These are phyloP conservation scores for Ditula angustiorana DNA, from an alignment of 2,888 invertebrate species.

Conservation along the genomic window DNA sequence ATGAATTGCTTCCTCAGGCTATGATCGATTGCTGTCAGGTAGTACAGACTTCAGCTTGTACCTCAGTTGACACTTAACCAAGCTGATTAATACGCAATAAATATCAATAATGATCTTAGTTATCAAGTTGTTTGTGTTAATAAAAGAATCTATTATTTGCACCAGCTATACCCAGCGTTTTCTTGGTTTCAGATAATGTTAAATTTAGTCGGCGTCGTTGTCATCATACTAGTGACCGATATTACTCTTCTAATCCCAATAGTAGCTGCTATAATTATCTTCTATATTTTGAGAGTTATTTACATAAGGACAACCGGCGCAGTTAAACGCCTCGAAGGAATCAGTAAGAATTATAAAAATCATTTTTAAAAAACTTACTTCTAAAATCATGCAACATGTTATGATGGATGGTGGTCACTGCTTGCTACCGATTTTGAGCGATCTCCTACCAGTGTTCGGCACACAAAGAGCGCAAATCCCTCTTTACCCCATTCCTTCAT, in stretches of 20 bases:
- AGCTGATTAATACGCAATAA: too few relatives aligned
- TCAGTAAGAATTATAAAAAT: slow-evolving; percentile 81
- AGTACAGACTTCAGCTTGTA: slow-evolving; percentile 17
- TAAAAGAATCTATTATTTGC: too few relatives aligned
- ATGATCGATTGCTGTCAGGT: slow-evolving; percentile 89
- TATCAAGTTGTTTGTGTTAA: background rate
- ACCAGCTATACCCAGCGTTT: too few relatives aligned
- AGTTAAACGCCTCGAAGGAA: slow-evolving; percentile 88
- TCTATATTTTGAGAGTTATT: slow-evolving; percentile 86
- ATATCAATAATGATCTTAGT: background rate
- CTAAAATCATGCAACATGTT: too few relatives aligned
- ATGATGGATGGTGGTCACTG: too few relatives aligned
- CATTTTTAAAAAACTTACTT: too few relatives aligned
- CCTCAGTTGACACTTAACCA: too few relatives aligned
- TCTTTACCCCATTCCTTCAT: too few relatives aligned
- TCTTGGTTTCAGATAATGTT: slow-evolving; percentile 88
- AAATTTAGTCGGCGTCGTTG: slow-evolving; percentile 90
- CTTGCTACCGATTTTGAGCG: too few relatives aligned
- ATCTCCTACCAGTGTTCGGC: too few relatives aligned
- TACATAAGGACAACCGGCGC: slow-evolving; percentile 90
- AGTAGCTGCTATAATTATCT: slow-evolving; percentile 85
- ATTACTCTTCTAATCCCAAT: slow-evolving; percentile 77
- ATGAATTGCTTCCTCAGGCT: slow-evolving; percentile 91
- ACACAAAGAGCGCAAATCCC: too few relatives aligned
- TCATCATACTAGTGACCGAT: slow-evolving; percentile 89